A percentile compares a stretch with the other conserved stretches of the same genome.
phyloP scores from a whole-genome alignment of 2,797 vertebrate genomes.

The Anniella stebbinsi region DNA sequence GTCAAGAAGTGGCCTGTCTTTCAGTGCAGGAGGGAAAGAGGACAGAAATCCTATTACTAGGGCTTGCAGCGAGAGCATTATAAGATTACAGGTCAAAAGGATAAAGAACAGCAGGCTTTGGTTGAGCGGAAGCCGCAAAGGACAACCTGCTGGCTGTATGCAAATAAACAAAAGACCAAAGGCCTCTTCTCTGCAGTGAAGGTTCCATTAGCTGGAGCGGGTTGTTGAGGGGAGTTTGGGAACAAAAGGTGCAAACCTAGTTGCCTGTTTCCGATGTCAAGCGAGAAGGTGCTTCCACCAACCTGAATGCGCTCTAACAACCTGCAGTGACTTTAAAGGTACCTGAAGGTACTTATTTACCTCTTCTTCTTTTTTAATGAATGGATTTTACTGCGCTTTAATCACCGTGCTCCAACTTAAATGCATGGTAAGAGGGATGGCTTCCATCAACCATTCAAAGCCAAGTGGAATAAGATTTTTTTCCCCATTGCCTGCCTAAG shows the following conservation, averaged over 20 bases:
- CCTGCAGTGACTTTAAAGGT: background rate
- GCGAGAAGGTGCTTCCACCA: background rate
- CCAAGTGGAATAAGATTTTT: too few species aligned
- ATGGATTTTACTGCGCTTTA: too few species aligned
- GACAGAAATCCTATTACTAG: constrained; percentile 55
- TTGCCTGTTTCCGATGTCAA: background rate
- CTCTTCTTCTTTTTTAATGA: too few species aligned
- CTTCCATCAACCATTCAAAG: too few species aligned
- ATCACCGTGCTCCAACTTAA: too few species aligned
- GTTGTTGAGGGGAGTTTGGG: background rate
- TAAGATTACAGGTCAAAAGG: constrained; percentile 32
- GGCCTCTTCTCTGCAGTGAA: too few species aligned
- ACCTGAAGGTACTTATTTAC: background rate
- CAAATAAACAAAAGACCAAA: background rate
- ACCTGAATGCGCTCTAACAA: background rate
- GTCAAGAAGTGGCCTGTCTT: constrained; percentile 22
- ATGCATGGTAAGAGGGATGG: too few species aligned
- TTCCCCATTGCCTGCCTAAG: too few species aligned
- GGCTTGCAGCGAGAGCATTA: constrained; percentile 33
- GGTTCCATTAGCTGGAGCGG: background rate
- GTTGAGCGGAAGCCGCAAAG: background rate
- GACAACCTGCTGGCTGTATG: background rate
- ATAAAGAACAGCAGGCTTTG: constrained; percentile 13
- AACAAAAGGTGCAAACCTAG: background rate
- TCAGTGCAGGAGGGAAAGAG: constrained; percentile 19